Evolutionary conservation across 2,888 invertebrate species (phyloP).

Genomic region (Notodonta dromedarius): DNA sequence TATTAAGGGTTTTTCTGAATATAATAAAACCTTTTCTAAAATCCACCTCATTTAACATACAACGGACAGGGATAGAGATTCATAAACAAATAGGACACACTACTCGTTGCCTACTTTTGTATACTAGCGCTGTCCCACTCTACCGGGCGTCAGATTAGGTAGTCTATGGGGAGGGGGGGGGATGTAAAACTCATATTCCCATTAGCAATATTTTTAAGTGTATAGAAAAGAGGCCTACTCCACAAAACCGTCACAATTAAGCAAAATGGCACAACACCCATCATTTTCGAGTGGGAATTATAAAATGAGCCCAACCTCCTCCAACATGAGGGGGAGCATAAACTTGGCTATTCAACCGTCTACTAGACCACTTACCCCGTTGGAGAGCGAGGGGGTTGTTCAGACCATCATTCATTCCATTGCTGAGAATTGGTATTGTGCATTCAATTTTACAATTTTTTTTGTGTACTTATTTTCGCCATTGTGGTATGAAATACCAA

Average conservation of each 20-base stretch:
- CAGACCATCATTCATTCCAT: conserved; percentile 10
- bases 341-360: conserved; percentile 49
- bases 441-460: background rate
- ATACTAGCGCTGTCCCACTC: too few species aligned
- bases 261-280: conserved; percentile 19
- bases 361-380: conserved; percentile 29
- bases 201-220: too few species aligned
- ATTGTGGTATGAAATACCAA: background rate
- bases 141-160: too few species aligned
- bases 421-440: background rate
- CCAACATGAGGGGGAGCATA: conserved; percentile 26
- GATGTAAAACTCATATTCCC: too few species aligned
- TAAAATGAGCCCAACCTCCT: conserved; percentile 34
- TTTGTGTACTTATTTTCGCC: background rate
- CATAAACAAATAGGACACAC: too few species aligned
- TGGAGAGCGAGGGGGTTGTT: conserved; percentile 18
- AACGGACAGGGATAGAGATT: too few species aligned
- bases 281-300: conserved; percentile 30
- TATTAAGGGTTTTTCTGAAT: too few species aligned
- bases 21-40: too few species aligned
- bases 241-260: background rate
- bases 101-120: too few species aligned
- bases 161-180: too few species aligned
- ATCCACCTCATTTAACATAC: too few species aligned
- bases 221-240: background rate